Evolutionary conservation across 1,140 invertebrate species (phyloP).

Genomic region (Zaprionus lachaisei): DNA sequence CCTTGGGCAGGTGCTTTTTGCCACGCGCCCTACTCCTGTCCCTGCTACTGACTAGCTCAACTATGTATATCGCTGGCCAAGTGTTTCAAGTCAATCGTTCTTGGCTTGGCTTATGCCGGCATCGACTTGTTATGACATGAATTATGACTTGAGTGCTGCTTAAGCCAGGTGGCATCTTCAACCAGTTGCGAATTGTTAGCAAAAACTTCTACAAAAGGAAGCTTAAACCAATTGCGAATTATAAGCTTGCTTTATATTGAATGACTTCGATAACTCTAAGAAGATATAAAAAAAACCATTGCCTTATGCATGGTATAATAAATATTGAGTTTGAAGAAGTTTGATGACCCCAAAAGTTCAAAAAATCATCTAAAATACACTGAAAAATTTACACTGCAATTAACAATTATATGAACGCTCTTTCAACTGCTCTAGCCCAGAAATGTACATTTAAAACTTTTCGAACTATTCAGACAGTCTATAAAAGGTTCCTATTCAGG

Average conservation of each 20-base stretch:
- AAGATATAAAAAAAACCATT: neutral
- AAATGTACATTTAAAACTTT: neutral
- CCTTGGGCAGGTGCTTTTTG: constrained; percentile 33
- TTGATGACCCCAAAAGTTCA: neutral
- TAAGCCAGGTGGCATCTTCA: constrained; percentile 4
- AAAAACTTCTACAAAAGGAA: neutral
- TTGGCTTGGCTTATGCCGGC: constrained; percentile 12
- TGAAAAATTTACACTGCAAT: neutral
- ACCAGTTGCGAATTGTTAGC: constrained; percentile 35
- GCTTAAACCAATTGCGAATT: constrained; percentile 25
- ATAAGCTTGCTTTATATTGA: neutral
- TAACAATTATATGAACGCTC: neutral
- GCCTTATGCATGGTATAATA: neutral
- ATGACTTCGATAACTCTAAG: neutral
- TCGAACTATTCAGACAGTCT: neutral
- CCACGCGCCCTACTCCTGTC: neutral
- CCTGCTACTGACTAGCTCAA: constrained; percentile 5
- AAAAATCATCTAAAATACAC: no score
- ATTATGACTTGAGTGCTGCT: neutral
- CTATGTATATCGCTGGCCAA: constrained; percentile 2
- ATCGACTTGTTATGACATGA: constrained; percentile 5
- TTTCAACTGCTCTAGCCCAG: neutral
- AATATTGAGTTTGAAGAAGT: neutral
- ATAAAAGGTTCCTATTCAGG: neutral
- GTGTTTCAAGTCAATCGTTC: constrained; percentile 22